Base-by-base conservation (phyloP, 35 echinoderm and acorn worm genomes). In the Acanthaster planci region DNA sequence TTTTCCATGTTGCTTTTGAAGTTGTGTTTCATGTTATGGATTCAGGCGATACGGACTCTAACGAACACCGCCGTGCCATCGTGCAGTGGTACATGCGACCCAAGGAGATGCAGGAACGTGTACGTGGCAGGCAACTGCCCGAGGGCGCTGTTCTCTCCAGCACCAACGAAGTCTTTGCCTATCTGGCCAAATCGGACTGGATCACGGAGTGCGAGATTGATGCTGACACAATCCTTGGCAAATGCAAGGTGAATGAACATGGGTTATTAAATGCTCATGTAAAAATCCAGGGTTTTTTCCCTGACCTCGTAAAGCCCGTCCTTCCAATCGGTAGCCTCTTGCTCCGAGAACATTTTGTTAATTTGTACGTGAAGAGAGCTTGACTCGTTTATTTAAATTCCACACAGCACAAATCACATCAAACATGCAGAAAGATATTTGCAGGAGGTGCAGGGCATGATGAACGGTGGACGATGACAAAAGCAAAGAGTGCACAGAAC, bases 81-180 rank as follows among this genome's bases (percentile, higher is more conserved):
- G 87, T 97, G 1, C 87, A 93, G 72, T 97, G 95, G 95, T 97
- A 88, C 47, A 86, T 97, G 84, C 40, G 85, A 39, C 53, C 76
- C 14, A 78, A 60, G 2, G 95, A 97, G 79, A 37, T 97, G 22
- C 42, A 51, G 51, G 19, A 21, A 34, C 30, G 6, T 8, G 26
- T 52, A 44, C 27, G 39, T 2, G 51, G 34, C 34, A 19, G 64
- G 26, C 26, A 8, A 1, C 23, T 72, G 34, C 64, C 64, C 8
- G 64, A 72, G 34, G 64, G 34, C 64, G 14, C 34, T 7, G 64
- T 31, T 72, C 64, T 34, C 30, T 26, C 64, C 64, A 72, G 64
- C n/a, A 51, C 93, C 27, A 37, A 55, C 27, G 95, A 97, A 76
- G 55, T 97, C 19, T 90, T 90, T 50, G 19, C 79, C 5, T 97